phyloP scores from a whole-genome alignment of 2,888 invertebrate species.

The Ectemnius continuus region DNA sequence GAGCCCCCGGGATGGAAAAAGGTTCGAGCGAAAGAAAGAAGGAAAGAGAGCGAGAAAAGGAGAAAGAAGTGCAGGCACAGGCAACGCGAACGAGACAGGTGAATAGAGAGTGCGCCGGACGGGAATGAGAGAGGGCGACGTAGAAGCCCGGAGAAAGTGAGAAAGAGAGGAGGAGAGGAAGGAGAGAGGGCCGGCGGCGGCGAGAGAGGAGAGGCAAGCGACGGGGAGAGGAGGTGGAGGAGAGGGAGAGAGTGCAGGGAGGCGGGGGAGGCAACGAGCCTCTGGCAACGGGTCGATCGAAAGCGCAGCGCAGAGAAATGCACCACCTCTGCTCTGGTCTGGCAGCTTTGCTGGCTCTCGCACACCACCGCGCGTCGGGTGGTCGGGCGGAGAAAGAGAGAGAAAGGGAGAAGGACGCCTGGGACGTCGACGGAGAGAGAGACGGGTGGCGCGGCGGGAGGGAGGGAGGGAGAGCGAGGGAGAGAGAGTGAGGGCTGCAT shows the following conservation, averaged over 20 bases:
- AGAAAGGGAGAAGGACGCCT: constrained; percentile 26
- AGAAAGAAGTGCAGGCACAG: constrained; percentile 6
- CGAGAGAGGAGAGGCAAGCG: constrained; percentile 23
- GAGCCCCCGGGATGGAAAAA: constrained; percentile 28
- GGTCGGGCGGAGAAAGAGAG: constrained; percentile 36
- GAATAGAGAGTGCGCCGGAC: constrained; percentile 10
- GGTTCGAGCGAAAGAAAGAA: constrained; percentile 21
- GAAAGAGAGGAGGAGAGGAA: constrained; percentile 32
- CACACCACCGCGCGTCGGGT: constrained; percentile 12
- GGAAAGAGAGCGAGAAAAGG: constrained; percentile 21
- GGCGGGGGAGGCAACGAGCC: constrained; percentile 52
- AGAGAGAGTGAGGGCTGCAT: constrained; percentile 41
- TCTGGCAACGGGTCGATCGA: constrained; percentile 76
- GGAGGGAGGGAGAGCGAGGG: constrained; percentile 21
- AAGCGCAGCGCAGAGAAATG: constrained; percentile 77
- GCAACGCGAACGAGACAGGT: neutral
- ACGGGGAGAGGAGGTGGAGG: constrained; percentile 22
- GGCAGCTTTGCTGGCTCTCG: constrained; percentile 66
- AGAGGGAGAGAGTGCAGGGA: constrained; percentile 25
- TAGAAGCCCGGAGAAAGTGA: constrained; percentile 28
- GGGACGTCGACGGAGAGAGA: constrained; percentile 8
- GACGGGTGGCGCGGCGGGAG: too few species aligned
- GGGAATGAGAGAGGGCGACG: constrained; percentile 18
- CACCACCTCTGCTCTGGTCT: constrained; percentile 73
- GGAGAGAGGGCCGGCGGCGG: constrained; percentile 15